A percentile compares a stretch with the other conserved stretches of the same genome.
phyloP scores from a whole-genome alignment of 1,140 invertebrate species.

The Chelonus insularis region DNA sequence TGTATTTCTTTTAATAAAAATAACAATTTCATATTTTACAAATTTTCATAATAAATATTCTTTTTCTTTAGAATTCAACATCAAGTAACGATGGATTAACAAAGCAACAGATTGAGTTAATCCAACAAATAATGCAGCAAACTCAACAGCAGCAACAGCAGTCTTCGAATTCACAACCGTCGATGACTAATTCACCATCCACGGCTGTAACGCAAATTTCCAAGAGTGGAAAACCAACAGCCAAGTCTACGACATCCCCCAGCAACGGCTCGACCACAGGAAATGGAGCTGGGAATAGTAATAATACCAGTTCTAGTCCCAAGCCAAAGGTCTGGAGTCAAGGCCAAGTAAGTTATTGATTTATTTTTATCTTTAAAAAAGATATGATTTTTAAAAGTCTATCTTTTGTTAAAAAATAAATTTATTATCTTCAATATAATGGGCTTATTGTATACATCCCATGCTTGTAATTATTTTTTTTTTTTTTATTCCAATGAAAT shows the following conservation, averaged over 20 bases:
- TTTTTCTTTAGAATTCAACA: slow-evolving; percentile 49
- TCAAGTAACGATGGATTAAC: slow-evolving; percentile 69
- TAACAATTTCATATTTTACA: too few species aligned
- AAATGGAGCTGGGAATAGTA: slow-evolving; percentile 33
- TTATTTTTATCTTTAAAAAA: neutral
- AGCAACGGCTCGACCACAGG: slow-evolving; percentile 37
- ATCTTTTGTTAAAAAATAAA: too few species aligned
- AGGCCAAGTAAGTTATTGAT: slow-evolving; percentile 48
- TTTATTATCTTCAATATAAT: too few species aligned
- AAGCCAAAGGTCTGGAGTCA: slow-evolving; percentile 57
- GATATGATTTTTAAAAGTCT: too few species aligned
- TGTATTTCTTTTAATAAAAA: too few species aligned
- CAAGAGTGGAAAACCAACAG: slow-evolving; percentile 48
- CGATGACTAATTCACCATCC: slow-evolving; percentile 38
- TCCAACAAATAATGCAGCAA: slow-evolving; percentile 79
- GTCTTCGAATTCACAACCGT: slow-evolving; percentile 36
- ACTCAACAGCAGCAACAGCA: slow-evolving; percentile 62
- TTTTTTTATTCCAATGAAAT: too few species aligned
- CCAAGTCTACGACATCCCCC: slow-evolving; percentile 46
- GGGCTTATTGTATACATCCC: too few species aligned
- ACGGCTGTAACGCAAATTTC: slow-evolving; percentile 41
- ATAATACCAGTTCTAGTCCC: slow-evolving; percentile 48
- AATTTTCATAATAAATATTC: too few species aligned
- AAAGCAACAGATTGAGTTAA: slow-evolving; percentile 74
- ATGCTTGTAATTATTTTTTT: too few species aligned